Evolutionary conservation across 2,797 vertebrate genomes (phyloP), one percentile per base, ranked within the genome.

Genomic region (Melanotaenia boesemani): DNA sequence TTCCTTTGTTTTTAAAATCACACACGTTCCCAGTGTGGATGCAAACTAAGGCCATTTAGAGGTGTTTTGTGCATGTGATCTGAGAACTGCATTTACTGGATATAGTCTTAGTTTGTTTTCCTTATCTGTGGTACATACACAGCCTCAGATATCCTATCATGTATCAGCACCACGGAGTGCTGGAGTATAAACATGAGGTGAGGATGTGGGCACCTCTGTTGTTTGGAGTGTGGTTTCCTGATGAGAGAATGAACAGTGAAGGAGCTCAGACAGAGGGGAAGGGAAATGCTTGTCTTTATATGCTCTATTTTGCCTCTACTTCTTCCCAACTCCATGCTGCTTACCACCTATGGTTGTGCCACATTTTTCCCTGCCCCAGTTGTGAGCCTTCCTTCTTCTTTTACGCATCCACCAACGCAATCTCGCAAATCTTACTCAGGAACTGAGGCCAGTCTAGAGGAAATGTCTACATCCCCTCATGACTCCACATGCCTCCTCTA

Each of bases 191-290:
- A 54, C 61, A 24, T 64, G 70, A 67, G 56, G 41, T 70, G 80
- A 89, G 89, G 87, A 89, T 90, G 88, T 91, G 82, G 86, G 83
- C 71, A 63, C 36, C 1, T 28, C 85, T 63, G 66, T 84, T 90
- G 89, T 93, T 93, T 92, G 82, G 79, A 89, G 77, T 89, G 81
- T 76, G 86, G 88, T 90, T 93, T 94, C 92, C 91, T 93, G 88
- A 82, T 34, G 74, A 84, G 77, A 80, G 72, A 75, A 58, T 74
- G 80, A 85, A 74, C 63, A 72, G 55, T 67, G 72, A 74, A 76
- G 67, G 74, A 79, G 52, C 57, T 67, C 24, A 39, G 70, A 79
- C 24, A 16, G 55, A 77, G 65, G 66, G 75, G 46, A 79, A 73
- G 70, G 81, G 82, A 80, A 77, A 77, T 75, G 73, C 60, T 88